These are phyloP conservation scores for Coregonus clupeaformis DNA, from an alignment of 2,113 vertebrate genomes.

Conservation along the genomic window DNA sequence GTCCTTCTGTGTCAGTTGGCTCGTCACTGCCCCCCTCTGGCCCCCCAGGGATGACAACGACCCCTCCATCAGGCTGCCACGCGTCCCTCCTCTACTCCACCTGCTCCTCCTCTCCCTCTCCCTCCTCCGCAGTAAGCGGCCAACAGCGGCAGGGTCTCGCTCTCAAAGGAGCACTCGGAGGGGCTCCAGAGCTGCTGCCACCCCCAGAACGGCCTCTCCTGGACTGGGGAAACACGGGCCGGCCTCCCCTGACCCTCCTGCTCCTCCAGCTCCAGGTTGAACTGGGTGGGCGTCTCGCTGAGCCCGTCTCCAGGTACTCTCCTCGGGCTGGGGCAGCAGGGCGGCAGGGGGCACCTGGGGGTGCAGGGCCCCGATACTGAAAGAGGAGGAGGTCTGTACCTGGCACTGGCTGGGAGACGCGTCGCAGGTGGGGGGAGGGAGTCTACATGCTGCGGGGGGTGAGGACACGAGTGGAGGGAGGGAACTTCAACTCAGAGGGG, in stretches of 20 bases:
- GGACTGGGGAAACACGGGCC: slow-evolving; percentile 20
- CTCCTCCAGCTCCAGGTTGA: slow-evolving; percentile 71
- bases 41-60: slow-evolving; percentile 70
- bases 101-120: slow-evolving; percentile 16
- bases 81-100: slow-evolving; percentile 27
- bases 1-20: slow-evolving; percentile 71
- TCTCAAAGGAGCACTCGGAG: slow-evolving; percentile 76
- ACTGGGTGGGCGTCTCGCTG: slow-evolving; percentile 74
- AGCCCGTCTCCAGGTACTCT: slow-evolving; percentile 67
- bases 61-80: slow-evolving; percentile 71
- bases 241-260: slow-evolving; percentile 46
- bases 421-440: slow-evolving; percentile 83
- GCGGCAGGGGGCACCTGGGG: slow-evolving; percentile 50
- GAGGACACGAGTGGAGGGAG: slow-evolving; percentile 80
- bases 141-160: slow-evolving; percentile 65
- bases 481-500: slow-evolving; percentile 82
- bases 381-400: slow-evolving; percentile 85
- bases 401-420: slow-evolving; percentile 89
- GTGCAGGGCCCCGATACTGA: slow-evolving; percentile 76
- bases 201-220: slow-evolving; percentile 34
- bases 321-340: slow-evolving; percentile 41
- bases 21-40: slow-evolving; percentile 60
- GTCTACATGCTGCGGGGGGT: slow-evolving; percentile 84
- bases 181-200: slow-evolving; percentile 69
- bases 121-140: slow-evolving; percentile 44